Evolutionary conservation across 2,797 vertebrate genomes (phyloP), one percentile per base, ranked within the genome.

Genomic region (Anguilla obscura): DNA sequence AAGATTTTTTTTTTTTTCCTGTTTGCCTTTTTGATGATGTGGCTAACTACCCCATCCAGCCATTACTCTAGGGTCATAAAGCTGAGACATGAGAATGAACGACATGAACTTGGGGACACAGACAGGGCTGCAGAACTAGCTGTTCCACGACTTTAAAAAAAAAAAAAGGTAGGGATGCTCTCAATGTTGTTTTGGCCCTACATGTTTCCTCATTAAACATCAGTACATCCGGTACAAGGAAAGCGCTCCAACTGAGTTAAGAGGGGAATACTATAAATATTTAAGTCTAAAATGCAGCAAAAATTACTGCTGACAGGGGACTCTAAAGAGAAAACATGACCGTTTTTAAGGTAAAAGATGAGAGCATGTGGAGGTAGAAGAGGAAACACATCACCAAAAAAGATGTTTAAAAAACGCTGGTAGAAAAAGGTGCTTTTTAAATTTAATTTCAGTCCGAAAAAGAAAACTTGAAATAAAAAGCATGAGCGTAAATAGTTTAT

Each of bases 261-360:
- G 16, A 79, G 74, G 36, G 74, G 74, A 36, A 76, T 30, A 76
- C 71, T 36, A 76, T 76, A 76, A 79, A 79, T 79, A 40, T 40
- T 21, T 36, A 0, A 18, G 33, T 45, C 74, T 79, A 10, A 79
- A 79, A 74, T 36, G 33, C 74, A 40, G 16, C 74, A 40, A 8
- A 14, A 45, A 79, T 79, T 45, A 24, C 45, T 24, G 40, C 14
- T 48, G 79, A 82, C 40, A 45, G 12, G 45, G 79, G 9, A 82
- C 4, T 3, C 21, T n/a, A 79, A 74, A 30, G 40, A 82, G 40
- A 21, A n/a, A 16, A n/a, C 0, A 24, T 7, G 76, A 80, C 16
- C 16, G 5, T 24, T 79, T 80, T 48, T 48, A n/a, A 50, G 45
- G 21, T 50, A 24, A 9, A 50, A 8, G 45, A 10, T 82, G n/a